Evolutionary conservation across 2,113 vertebrate species (phyloP), one percentile per base, ranked within the genome.

Genomic region (Silurus glanis): DNA sequence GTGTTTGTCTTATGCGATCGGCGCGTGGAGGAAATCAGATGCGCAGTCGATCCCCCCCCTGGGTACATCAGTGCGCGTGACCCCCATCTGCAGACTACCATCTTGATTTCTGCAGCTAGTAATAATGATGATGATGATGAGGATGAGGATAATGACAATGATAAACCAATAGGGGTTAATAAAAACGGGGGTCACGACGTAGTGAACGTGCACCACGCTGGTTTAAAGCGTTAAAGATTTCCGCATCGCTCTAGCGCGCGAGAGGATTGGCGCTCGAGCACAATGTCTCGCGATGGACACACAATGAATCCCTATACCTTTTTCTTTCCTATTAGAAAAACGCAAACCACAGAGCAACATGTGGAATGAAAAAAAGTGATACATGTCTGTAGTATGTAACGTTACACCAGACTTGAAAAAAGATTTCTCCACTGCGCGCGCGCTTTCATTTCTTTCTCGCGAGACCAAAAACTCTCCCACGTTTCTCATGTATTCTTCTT

Each of bases 11-110:
- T 82, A 45, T 17, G 6, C 17, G 75, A 78, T 25, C 49, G 19
- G 74, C 5, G 76, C 53, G 23, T 58, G 13, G 23, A 79, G 51
- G 76, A 45, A 28, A 80, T 80, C 79, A 80, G 79, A 80, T 80
- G 79, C 79, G 75, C 75, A 75, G 10, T 51, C 72, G 47, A 75
- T 23, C 72, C 21, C 72, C 53, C 37, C 37, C 37, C 37, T 37
- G 37, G 72, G 72, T 23, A 58, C 53, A 17, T 37, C 14, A 37
- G 76, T 37, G 75, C 53, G 75, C n/a, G 75, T 25, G 75, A n/a
- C 37, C 17, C n/a, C 51, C 74, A n/a, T n/a, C 51, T 28, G 51
- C 21, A 16, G 51, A 78, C 53, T 78, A 59, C 55, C 78, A 59
- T 80, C 25, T 21, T 59, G 25, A 37, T 9, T 58, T 59, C 25